Conservation (phyloP, 1,140 invertebrate species). For the Mizuhopecten yessoensis region DNA sequence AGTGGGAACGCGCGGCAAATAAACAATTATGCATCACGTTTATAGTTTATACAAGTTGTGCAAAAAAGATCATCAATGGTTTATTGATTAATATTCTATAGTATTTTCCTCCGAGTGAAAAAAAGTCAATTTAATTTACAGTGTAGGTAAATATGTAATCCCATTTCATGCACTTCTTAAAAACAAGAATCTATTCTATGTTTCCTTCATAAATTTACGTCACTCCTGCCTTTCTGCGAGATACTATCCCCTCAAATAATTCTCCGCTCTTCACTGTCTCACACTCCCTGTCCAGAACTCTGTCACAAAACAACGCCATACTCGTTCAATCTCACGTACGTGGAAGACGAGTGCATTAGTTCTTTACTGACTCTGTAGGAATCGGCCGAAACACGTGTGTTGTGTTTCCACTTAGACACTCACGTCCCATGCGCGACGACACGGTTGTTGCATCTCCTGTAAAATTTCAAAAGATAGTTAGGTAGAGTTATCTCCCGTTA, state of each 20-base stretch:
- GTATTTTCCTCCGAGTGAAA: background rate
- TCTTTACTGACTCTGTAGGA: background rate
- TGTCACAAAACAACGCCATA: background rate
- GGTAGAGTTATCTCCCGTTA: background rate
- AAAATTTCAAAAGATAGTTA: background rate
- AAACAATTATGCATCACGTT: background rate
- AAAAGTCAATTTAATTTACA: conserved; percentile 21
- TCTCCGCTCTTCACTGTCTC: background rate
- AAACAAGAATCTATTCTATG: background rate
- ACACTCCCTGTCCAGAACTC: background rate
- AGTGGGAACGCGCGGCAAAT: background rate
- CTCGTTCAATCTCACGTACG: conserved; percentile 3
- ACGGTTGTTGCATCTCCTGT: conserved; percentile 36
- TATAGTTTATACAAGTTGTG: background rate
- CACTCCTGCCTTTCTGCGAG: background rate
- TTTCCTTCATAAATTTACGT: background rate
- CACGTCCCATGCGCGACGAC: background rate
- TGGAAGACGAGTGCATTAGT: background rate
- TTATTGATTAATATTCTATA: background rate
- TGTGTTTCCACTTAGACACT: conserved; percentile 4
- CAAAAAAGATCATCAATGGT: background rate
- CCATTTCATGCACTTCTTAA: conserved; percentile 15
- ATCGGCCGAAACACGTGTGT: background rate
- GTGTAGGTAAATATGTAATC: conserved; percentile 38
- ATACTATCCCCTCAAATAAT: background rate